Evolutionary conservation across 2,113 vertebrate genomes (phyloP).

Genomic region (Rhegmatorhina hoffmannsi): DNA sequence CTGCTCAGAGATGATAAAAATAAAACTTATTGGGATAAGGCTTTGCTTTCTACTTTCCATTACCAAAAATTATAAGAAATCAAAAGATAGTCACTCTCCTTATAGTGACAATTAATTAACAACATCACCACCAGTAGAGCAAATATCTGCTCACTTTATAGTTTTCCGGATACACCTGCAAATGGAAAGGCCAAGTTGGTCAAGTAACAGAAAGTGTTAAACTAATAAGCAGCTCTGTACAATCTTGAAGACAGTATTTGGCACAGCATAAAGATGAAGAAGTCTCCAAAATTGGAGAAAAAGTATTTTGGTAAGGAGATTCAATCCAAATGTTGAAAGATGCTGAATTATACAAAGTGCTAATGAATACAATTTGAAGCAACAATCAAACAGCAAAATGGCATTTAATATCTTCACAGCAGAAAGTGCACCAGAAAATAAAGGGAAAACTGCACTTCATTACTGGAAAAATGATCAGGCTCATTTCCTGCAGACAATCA

Average conservation of each 20-base stretch:
- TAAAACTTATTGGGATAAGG: not conserved
- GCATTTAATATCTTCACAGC: not conserved
- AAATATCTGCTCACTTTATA: not conserved
- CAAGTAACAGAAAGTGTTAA: not conserved
- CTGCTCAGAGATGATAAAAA: not conserved
- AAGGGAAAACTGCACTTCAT: not conserved
- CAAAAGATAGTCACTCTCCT: not conserved
- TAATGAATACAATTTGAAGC: not conserved
- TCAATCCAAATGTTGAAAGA: not conserved
- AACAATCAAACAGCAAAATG: not conserved
- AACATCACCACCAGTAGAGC: not conserved
- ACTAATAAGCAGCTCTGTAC: not conserved
- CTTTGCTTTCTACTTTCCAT: not conserved
- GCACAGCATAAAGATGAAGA: not conserved
- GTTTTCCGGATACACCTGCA: not conserved
- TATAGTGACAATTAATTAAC: not conserved
- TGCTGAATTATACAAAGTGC: not conserved
- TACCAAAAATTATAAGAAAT: not conserved
- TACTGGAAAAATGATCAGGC: not conserved
- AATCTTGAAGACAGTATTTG: not conserved
- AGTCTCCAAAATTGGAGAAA: not conserved
- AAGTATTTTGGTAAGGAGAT: not conserved
- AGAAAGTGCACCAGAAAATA: not conserved
- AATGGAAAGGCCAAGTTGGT: not conserved
- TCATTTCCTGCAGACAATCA: not conserved